These are phyloP conservation scores for Leucozona laternaria DNA, from an alignment of 2,888 invertebrate genomes.

Conservation along the genomic window DNA sequence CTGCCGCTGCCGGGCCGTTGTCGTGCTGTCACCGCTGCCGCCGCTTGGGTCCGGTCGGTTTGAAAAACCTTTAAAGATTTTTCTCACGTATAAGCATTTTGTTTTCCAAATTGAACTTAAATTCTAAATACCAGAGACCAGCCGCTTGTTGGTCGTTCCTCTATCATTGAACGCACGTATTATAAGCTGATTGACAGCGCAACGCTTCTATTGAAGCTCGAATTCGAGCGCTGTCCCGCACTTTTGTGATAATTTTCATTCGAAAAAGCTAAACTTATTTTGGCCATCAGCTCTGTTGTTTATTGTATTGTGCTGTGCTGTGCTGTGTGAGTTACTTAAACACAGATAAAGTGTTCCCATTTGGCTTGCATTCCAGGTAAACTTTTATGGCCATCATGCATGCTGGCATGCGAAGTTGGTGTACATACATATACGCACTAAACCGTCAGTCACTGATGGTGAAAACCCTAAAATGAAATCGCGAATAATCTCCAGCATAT, in stretches of 20 bases:
- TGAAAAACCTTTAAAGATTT: constrained; percentile 52
- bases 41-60: constrained; percentile 41
- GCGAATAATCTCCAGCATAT: constrained; percentile 15
- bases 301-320: too few species aligned
- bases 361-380: constrained; percentile 65
- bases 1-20: not conserved
- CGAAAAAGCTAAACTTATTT: constrained; percentile 47
- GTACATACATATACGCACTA: constrained; percentile 12
- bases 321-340: constrained; percentile 2
- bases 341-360: constrained; percentile 49
- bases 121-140: constrained; percentile 75
- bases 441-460: constrained; percentile 34
- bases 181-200: constrained; percentile 55
- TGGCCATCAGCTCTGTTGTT: constrained; percentile 21
- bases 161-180: constrained; percentile 11
- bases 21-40: constrained; percentile 18
- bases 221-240: constrained; percentile 1
- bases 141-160: not conserved
- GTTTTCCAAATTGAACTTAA: constrained; percentile 74
- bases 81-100: constrained; percentile 73
- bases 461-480: constrained; percentile 72
- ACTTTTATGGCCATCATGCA: constrained; percentile 67
- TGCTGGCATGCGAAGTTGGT: constrained; percentile 44
- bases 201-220: constrained; percentile 52
- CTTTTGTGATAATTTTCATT: constrained; percentile 32